Conservation (phyloP, 2,797 vertebrate species). For the Phoxinus dragarum region DNA sequence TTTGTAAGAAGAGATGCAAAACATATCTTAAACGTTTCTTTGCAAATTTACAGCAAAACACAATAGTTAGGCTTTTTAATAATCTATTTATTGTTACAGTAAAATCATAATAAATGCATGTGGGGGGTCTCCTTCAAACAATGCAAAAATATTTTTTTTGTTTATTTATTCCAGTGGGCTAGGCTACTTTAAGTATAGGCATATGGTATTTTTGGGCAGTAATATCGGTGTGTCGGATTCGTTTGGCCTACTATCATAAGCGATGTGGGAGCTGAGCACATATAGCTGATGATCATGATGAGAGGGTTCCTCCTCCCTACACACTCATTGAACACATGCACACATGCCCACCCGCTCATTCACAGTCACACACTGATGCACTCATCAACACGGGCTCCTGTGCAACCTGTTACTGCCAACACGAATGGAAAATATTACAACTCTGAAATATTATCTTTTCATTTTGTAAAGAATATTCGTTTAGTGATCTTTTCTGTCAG, state of each 20-base stretch:
- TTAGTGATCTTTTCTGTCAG: background rate
- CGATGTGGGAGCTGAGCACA: slow-evolving; percentile 28
- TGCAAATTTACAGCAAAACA: background rate
- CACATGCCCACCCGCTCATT: slow-evolving; percentile 31
- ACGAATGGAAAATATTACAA: background rate
- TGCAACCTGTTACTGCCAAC: slow-evolving; percentile 40
- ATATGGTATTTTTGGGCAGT: background rate
- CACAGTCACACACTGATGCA: slow-evolving; percentile 3
- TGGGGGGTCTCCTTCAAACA: background rate
- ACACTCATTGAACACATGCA: slow-evolving; percentile 32
- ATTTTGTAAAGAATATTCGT: background rate
- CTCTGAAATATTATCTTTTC: background rate
- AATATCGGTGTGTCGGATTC: background rate
- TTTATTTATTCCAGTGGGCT: background rate
- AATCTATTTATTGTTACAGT: background rate
- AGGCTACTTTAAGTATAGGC: background rate
- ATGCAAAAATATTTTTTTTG: background rate
- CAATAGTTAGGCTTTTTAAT: background rate
- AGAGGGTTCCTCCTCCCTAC: slow-evolving; percentile 25
- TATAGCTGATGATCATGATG: slow-evolving; percentile 23
- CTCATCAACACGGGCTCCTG: background rate
- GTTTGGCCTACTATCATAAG: background rate
- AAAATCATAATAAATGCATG: background rate
- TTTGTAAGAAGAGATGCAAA: background rate
- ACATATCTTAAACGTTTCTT: background rate